Evolutionary conservation across 53 echinoderm and acorn worm genomes (phyloP).

Genomic region (Actinopyga echinites): DNA sequence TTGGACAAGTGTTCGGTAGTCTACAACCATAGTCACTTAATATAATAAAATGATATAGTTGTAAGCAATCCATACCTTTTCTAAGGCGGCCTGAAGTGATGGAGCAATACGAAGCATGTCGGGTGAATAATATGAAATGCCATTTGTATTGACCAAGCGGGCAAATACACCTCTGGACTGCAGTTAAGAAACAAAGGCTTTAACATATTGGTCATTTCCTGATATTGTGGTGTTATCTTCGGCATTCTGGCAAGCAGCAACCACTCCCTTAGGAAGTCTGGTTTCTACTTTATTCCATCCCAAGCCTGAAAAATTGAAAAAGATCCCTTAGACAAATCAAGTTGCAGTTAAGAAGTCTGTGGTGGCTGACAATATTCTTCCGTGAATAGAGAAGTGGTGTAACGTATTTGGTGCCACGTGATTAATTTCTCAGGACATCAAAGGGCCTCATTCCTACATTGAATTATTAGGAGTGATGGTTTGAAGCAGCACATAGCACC

Average conservation of each 20-base stretch:
- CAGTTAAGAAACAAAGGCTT: slow-evolving; percentile 55
- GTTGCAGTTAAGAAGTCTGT: no score
- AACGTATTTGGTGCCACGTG: no score
- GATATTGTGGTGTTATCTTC: slow-evolving; percentile 79
- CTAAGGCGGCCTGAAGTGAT: slow-evolving; percentile 53
- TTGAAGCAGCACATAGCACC: no score
- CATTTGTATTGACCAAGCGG: slow-evolving; percentile 56
- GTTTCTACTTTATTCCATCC: slow-evolving; percentile 67
- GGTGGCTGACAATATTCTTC: no score
- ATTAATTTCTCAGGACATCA: no score
- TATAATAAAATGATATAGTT: no score
- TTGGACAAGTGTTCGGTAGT: no score
- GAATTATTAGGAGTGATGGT: no score
- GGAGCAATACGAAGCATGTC: slow-evolving; percentile 69
- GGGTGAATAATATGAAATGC: slow-evolving; percentile 67
- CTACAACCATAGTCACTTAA: no score
- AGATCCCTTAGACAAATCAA: no score
- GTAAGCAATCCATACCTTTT: slow-evolving; percentile 45
- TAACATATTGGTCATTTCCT: slow-evolving; percentile 47
- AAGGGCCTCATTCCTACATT: no score
- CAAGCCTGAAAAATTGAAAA: slow-evolving; percentile 54
- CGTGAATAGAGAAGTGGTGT: no score
- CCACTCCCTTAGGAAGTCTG: slow-evolving; percentile 54
- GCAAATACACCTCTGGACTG: slow-evolving; percentile 61
- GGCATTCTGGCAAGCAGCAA: slow-evolving; percentile 71